Base-by-base conservation (phyloP, 64 coral and sea anemone genomes). In the Montipora cactus region DNA sequence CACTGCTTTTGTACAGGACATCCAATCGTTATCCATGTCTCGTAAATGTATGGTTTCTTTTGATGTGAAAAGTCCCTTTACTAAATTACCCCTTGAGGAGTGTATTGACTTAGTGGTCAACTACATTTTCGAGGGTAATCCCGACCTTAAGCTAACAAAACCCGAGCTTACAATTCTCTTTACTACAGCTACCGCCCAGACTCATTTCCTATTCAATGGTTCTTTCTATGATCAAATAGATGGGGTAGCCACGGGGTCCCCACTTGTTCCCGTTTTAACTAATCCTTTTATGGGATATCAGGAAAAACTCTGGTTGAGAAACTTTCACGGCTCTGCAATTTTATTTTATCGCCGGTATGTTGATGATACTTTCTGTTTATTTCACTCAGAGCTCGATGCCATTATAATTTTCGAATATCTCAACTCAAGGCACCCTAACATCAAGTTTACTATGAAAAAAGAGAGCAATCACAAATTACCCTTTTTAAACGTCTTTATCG, bases 201-300 rank as follows among this genome's bases (percentile, higher is more conserved):
- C 37, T 37, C 37, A 37, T 37, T 88, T 88, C 49, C 13, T 88
- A 2, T 88, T 76, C 46, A 76, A 88, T 23, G 70, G 18, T 58
- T 53, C 52, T 13, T 52, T 82, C 20, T 82, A 88, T n/a, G 87
- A 88, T 25, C 87, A 88, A 14, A 28, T 88, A 10, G 72, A 88
- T 75, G 66, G 66, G 1, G 87, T 88, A 19, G 71, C 87, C 11
- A 88, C 58, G 87, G 59, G 59, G 8, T 2, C 59, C 59, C 59
- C 59, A 8, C 59, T 64, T 16, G 59, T 16, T 16, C 8, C 59
- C 15, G 59, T 64, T 64, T 16, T 64, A 8, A 16, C 59, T 64
- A 64, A 64, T 28, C 28, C 1, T 28, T 28, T 28, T 28, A 28
- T 37, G 37, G 37, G 37, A 37, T 37, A 37, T 37, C 37, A 37